These are phyloP conservation scores for Drosophila bipectinata DNA, from an alignment of 1,140 invertebrate genomes.

Conservation along the genomic window DNA sequence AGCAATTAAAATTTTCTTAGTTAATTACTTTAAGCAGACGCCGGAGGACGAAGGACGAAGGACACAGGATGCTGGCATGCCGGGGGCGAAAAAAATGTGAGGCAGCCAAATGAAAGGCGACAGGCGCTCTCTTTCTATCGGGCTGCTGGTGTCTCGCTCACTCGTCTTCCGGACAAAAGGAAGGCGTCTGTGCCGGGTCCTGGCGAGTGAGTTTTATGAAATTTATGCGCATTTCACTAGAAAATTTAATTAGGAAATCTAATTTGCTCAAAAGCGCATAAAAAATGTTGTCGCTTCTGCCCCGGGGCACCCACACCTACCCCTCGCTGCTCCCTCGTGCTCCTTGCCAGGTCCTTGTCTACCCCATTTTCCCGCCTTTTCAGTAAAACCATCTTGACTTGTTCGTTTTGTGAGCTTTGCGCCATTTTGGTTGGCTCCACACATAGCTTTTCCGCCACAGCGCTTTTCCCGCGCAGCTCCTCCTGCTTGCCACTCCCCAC, in stretches of 20 bases:
- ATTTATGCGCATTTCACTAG: slow-evolving; percentile 82
- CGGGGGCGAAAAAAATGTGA: slow-evolving; percentile 52
- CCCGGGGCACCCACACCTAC: neutral
- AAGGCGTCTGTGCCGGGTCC: neutral
- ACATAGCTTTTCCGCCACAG: neutral
- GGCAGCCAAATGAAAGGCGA: slow-evolving; percentile 69
- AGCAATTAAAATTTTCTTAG: slow-evolving; percentile 84
- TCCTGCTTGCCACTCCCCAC: neutral
- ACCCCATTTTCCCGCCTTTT: slow-evolving; percentile 1
- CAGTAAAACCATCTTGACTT: neutral
- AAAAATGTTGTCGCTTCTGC: slow-evolving; percentile 71
- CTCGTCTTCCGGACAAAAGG: neutral
- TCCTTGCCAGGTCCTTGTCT: too few species aligned
- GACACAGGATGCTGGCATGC: slow-evolving; percentile 8
- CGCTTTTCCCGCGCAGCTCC: slow-evolving; percentile 1
- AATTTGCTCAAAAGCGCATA: slow-evolving; percentile 84
- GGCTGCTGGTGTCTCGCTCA: neutral
- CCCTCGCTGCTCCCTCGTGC: neutral
- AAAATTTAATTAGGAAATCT: slow-evolving; percentile 84
- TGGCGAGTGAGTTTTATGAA: slow-evolving; percentile 74
- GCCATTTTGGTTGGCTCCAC: slow-evolving; percentile 58
- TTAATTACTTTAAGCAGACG: slow-evolving; percentile 83
- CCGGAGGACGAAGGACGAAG: slow-evolving; percentile 43
- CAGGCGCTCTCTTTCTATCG: slow-evolving; percentile 10
- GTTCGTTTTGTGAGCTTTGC: slow-evolving; percentile 33